phyloP scores from a whole-genome alignment of 2,113 vertebrate species.

The Coryphaenoides rupestris region DNA sequence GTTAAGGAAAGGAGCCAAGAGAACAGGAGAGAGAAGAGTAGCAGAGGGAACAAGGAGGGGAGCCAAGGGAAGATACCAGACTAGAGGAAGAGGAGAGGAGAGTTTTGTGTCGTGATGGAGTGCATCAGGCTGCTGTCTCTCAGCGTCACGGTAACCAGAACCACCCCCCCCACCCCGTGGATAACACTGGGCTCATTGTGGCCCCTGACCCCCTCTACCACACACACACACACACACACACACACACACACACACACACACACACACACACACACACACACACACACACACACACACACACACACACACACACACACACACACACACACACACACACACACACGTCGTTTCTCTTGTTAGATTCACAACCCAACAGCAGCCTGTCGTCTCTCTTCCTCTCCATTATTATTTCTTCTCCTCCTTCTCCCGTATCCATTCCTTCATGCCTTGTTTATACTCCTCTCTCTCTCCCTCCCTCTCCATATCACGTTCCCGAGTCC shows the following conservation, averaged over 20 bases:
- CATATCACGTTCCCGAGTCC: too few species aligned
- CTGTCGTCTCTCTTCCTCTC: slow-evolving; percentile 4
- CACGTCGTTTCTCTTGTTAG: background rate
- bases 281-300: too few species aligned
- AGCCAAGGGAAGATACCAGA: background rate
- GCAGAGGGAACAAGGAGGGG: background rate
- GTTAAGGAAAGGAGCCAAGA: background rate
- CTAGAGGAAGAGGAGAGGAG: background rate
- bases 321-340: too few species aligned
- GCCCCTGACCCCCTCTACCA: slow-evolving; percentile 23
- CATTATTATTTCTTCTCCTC: background rate
- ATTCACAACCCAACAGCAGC: background rate
- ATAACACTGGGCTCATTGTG: slow-evolving; percentile 61
- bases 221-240: too few species aligned
- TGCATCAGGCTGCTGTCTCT: slow-evolving; percentile 56
- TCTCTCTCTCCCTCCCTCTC: background rate
- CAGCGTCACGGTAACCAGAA: slow-evolving; percentile 62
- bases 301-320: too few species aligned
- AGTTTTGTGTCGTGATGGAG: slow-evolving; percentile 1
- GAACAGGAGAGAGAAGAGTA: slow-evolving; percentile 8
- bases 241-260: too few species aligned
- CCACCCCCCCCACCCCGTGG: slow-evolving; percentile 53
- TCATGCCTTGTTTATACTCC: slow-evolving; percentile 5
- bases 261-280: too few species aligned
- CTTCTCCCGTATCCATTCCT: background rate